These are phyloP conservation scores for Morelia viridis DNA, from an alignment of 2,797 vertebrate species.

Conservation along the genomic window DNA sequence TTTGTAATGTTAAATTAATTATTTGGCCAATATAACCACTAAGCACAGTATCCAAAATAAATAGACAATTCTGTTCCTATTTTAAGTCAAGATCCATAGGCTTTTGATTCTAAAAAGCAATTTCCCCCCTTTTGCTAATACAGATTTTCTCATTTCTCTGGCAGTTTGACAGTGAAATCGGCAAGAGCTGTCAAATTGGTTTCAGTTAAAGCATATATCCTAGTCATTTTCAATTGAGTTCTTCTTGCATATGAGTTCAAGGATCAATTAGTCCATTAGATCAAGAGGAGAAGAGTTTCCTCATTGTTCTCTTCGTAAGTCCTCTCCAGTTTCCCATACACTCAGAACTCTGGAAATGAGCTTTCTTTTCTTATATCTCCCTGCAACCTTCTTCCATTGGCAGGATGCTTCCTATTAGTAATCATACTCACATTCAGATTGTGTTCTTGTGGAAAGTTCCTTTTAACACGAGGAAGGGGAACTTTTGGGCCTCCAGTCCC, in stretches of 20 bases:
- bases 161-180: neutral
- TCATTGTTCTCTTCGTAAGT: neutral
- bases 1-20: conserved; percentile 46
- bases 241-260: neutral
- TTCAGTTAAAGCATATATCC: neutral
- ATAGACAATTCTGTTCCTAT: conserved; percentile 13
- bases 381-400: neutral
- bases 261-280: neutral
- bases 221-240: neutral
- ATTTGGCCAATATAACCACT: conserved; percentile 37
- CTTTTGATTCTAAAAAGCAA: conserved; percentile 11
- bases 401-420: neutral
- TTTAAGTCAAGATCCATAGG: neutral
- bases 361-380: neutral
- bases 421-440: neutral
- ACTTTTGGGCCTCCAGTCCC: neutral
- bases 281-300: neutral
- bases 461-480: neutral
- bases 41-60: neutral
- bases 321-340: neutral
- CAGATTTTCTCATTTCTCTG: neutral
- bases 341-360: neutral
- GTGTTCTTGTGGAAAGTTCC: neutral
- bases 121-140: neutral
- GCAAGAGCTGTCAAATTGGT: neutral